Percentiles rank a stretch among this genome's conserved stretches.
These are phyloP conservation scores for Heloderma charlesbogerti DNA, from an alignment of 2,113 vertebrate genomes.

Conservation along the genomic window DNA sequence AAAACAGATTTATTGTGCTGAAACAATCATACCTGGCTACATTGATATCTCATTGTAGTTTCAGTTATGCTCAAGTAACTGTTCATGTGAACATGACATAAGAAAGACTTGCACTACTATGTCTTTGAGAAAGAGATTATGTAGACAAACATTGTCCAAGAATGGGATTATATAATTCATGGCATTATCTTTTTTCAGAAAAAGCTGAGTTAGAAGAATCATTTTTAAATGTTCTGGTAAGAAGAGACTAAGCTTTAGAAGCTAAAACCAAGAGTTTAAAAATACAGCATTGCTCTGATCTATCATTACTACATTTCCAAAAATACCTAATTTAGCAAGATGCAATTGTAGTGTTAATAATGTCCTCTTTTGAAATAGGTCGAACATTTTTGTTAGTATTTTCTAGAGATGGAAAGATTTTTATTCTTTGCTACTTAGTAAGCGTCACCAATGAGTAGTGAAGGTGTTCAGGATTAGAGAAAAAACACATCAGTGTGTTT, in stretches of 20 bases:
- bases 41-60: not conserved
- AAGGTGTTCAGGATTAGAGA: slow-evolving; percentile 13
- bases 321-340: slow-evolving; percentile 24
- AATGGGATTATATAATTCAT: not conserved
- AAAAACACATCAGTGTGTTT: slow-evolving; percentile 12
- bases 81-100: not conserved
- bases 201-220: slow-evolving; percentile 19
- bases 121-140: not conserved
- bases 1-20: not conserved
- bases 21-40: not conserved
- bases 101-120: not conserved
- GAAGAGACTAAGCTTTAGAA: not conserved
- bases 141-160: slow-evolving; percentile 38
- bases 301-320: slow-evolving; percentile 4
- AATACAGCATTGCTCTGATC: not conserved
- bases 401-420: slow-evolving; percentile 30
- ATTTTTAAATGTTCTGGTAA: slow-evolving; percentile 32
- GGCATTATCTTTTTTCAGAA: slow-evolving; percentile 35
- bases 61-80: not conserved
- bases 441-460: slow-evolving; percentile 25
- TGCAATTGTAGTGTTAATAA: slow-evolving; percentile 33
- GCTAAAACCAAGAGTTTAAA: slow-evolving; percentile 22
- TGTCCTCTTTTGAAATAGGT: slow-evolving; percentile 20
- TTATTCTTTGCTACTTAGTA: slow-evolving; percentile 33
- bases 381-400: slow-evolving; percentile 1